These are phyloP conservation scores for Thymelicus sylvestris DNA, from an alignment of 2,888 invertebrate genomes.

Conservation along the genomic window DNA sequence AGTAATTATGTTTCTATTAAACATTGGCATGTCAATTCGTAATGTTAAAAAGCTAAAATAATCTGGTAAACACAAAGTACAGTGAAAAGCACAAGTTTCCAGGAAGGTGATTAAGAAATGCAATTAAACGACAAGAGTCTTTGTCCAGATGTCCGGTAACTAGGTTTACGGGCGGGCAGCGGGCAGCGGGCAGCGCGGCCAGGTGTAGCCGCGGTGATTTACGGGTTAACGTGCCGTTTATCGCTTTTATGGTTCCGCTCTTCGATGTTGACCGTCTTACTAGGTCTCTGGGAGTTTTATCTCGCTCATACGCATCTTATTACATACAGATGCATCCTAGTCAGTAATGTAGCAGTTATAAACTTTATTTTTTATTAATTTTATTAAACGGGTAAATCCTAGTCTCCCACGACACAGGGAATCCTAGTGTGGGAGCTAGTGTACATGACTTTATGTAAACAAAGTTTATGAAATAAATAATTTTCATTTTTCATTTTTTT, in stretches of 20 bases:
- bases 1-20: no score
- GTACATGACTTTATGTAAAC: no score
- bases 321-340: no score
- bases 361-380: no score
- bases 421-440: no score
- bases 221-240: slow-evolving; percentile 32
- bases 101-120: slow-evolving; percentile 11
- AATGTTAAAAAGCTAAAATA: no score
- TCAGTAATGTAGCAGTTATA: no score
- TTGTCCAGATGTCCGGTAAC: slow-evolving; percentile 40
- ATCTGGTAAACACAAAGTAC: neutral
- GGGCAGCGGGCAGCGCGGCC: slow-evolving; percentile 31
- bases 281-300: neutral
- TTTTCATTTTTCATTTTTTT: no score
- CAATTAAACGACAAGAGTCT: slow-evolving; percentile 21
- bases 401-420: no score
- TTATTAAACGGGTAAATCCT: no score
- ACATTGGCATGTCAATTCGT: no score
- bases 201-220: slow-evolving; percentile 41
- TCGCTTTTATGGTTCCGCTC: slow-evolving; percentile 17
- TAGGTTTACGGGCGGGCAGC: slow-evolving; percentile 43
- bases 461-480: no score
- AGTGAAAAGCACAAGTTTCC: slow-evolving; percentile 11
- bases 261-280: neutral
- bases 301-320: neutral